These are phyloP conservation scores for Euwallacea fornicatus DNA, from an alignment of 1,140 invertebrate genomes.

Conservation along the genomic window DNA sequence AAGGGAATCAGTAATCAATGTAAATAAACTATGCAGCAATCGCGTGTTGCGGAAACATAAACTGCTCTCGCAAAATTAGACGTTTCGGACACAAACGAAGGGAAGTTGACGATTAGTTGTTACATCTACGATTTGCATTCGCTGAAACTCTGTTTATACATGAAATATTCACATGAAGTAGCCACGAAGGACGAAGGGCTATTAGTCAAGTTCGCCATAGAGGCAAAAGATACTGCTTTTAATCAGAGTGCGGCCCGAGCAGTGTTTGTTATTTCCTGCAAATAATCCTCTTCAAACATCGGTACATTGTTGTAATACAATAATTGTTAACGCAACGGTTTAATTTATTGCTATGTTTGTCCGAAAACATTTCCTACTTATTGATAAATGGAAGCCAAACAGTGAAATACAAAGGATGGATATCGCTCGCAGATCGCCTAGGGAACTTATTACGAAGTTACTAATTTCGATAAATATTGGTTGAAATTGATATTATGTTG, in stretches of 20 bases:
- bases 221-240: too few relatives aligned
- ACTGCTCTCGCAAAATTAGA: slow-evolving; percentile 32
- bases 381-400: slow-evolving; percentile 31
- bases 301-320: too few relatives aligned
- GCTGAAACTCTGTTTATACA: slow-evolving; percentile 30
- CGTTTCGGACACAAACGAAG: slow-evolving; percentile 30
- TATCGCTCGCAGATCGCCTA: slow-evolving; percentile 7
- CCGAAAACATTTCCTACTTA: slow-evolving; percentile 9
- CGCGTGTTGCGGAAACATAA: slow-evolving; percentile 25
- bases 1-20: neutral
- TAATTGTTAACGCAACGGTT: neutral
- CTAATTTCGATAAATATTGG: slow-evolving; percentile 20
- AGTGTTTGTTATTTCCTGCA: too few relatives aligned
- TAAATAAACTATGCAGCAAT: slow-evolving; percentile 1
- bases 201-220: too few relatives aligned
- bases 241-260: too few relatives aligned
- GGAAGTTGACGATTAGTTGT: slow-evolving; percentile 36
- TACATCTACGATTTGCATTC: slow-evolving; percentile 32
- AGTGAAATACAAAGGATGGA: slow-evolving; percentile 8
- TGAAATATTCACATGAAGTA: slow-evolving; percentile 31
- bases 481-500: slow-evolving; percentile 16
- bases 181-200: slow-evolving; percentile 16
- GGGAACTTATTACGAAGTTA: slow-evolving; percentile 18
- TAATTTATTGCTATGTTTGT: slow-evolving; percentile 17
- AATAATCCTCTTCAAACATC: too few relatives aligned